Evolutionary conservation across 2,888 invertebrate species (phyloP).

Genomic region (Coenonympha arcania): DNA sequence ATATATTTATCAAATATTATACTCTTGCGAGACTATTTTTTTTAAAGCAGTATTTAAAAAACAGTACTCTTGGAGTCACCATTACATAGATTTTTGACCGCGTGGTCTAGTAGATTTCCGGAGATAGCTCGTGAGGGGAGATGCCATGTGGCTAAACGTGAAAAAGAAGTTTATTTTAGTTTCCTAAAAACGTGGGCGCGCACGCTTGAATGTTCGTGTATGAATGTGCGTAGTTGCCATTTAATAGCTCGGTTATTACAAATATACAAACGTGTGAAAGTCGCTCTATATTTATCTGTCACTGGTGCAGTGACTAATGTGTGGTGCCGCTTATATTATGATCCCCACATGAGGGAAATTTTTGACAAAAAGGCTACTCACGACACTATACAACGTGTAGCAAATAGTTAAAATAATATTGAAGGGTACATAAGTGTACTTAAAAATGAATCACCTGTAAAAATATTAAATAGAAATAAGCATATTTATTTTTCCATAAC

Average conservation of each 20-base stretch:
- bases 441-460: too few relatives aligned
- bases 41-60: too few relatives aligned
- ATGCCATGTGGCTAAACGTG: background rate
- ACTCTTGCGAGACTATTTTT: too few relatives aligned
- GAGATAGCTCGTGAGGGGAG: background rate
- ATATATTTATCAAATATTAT: too few relatives aligned
- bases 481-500: too few relatives aligned
- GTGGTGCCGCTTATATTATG: too few relatives aligned
- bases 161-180: slow-evolving; percentile 41
- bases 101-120: background rate
- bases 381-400: too few relatives aligned
- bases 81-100: background rate
- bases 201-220: slow-evolving; percentile 18
- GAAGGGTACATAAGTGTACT: too few relatives aligned
- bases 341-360: too few relatives aligned
- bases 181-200: slow-evolving; percentile 40
- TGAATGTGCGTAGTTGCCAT: slow-evolving; percentile 23
- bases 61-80: background rate
- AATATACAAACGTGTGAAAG: background rate
- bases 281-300: background rate
- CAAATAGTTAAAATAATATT: too few relatives aligned
- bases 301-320: background rate
- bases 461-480: too few relatives aligned
- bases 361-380: too few relatives aligned
- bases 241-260: slow-evolving; percentile 9